Base-by-base conservation (phyloP, 2,888 invertebrate species). In the Eugnorisma glareosa region DNA sequence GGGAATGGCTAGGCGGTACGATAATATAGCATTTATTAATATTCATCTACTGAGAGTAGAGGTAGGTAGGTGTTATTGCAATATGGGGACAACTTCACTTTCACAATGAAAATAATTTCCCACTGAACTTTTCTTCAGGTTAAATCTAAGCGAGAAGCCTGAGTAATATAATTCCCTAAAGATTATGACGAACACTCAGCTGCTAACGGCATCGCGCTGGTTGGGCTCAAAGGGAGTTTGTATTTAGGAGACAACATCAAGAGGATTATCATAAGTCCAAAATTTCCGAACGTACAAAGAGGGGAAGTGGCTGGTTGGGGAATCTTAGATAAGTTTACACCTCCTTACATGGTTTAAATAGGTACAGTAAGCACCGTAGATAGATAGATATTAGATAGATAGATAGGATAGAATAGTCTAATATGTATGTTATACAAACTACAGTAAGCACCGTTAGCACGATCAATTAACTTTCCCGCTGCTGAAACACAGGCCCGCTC, bases 121-220 rank as follows among this genome's bases (percentile, higher is more conserved):
- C n/a, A n/a, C n/a, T n/a, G n/a, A n/a, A 54, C 37, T 40, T 24
- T 35, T 40, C n/a, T 59, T 61, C 61, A 69, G 69, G 61, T 77
- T 69, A 51, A 43, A 77, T 51, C 61, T 0, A 77, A 69, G 61
- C 59, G 69, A 51, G 48, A 77, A 51, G 24, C 18, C 31, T 61
- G 13, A 61, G 18, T 79, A 28, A 43, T 69, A 69, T 69, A 77
- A 68, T 11, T 61, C 2, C 79, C 79, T 61, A 70, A 61, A 51
- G 15, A 68, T 11, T 77, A 79, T 43, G 48, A 77, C 1, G 48
- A 79, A 61, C 48, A 35, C 6, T 24, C 68, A 10, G 48, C n/a
- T 24, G 76, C 59, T n/a, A 67, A 79, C 31, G 76, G 59, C 10
- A 24, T 92, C 28, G 91, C 92, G 0, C 48, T 77, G 31, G 48